These are phyloP conservation scores for Misgurnus mizolepis DNA, from an alignment of 2,113 vertebrate species.

Conservation along the genomic window DNA sequence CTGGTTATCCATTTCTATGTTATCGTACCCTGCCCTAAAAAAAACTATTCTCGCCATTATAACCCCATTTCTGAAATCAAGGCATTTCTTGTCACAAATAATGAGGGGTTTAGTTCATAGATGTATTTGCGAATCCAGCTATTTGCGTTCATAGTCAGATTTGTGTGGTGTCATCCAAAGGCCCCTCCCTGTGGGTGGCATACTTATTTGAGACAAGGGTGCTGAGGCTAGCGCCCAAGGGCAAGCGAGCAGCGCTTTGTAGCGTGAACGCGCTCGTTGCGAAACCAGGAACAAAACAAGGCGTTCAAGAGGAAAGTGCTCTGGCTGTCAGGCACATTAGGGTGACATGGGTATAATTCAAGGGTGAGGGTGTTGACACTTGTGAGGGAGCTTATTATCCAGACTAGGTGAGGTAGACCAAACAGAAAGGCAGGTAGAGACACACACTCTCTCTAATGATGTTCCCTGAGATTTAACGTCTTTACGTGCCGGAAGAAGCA, in stretches of 20 bases:
- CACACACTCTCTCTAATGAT: slow-evolving; percentile 69
- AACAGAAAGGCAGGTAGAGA: slow-evolving; percentile 45
- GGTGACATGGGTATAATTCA: slow-evolving; percentile 66
- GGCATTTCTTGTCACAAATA: slow-evolving; percentile 59
- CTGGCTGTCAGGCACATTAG: slow-evolving; percentile 69
- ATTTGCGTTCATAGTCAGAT: slow-evolving; percentile 45
- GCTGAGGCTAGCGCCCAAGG: slow-evolving; percentile 63
- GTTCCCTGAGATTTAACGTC: slow-evolving; percentile 73
- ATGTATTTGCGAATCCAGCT: slow-evolving; percentile 55
- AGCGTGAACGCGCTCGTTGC: slow-evolving; percentile 57
- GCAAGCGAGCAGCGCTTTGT: slow-evolving; percentile 65
- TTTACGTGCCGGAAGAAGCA: slow-evolving; percentile 68
- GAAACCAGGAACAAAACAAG: slow-evolving; percentile 68
- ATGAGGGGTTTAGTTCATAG: slow-evolving; percentile 62
- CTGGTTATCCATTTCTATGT: slow-evolving; percentile 5
- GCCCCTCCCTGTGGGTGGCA: slow-evolving; percentile 59
- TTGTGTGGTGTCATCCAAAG: slow-evolving; percentile 56
- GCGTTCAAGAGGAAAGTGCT: slow-evolving; percentile 65
- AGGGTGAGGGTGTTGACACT: slow-evolving; percentile 71
- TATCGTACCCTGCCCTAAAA: slow-evolving; percentile 11
- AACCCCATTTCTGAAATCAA: slow-evolving; percentile 53
- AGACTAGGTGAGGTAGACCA: slow-evolving; percentile 65
- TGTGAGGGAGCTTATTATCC: slow-evolving; percentile 77
- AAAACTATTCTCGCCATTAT: neutral
- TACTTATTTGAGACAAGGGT: slow-evolving; percentile 65